These are phyloP conservation scores for Drosophila anomelani DNA, from an alignment of 2,888 invertebrate genomes.

Conservation along the genomic window DNA sequence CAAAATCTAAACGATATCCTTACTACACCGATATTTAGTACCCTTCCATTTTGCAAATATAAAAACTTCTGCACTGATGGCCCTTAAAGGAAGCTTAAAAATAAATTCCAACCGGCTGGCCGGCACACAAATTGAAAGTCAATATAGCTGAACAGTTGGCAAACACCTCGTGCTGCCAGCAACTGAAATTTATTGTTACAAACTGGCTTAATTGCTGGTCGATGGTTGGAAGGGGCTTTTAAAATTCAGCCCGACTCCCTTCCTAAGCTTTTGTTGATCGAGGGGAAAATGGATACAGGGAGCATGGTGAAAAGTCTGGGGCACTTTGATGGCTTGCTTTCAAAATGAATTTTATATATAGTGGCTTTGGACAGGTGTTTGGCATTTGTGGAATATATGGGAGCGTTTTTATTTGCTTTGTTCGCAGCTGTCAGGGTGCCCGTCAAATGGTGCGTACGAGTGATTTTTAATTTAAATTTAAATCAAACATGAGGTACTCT, in stretches of 20 bases:
- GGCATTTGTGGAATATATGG: slow-evolving; percentile 26
- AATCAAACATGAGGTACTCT: slow-evolving; percentile 38
- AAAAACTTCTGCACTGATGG: slow-evolving; percentile 7
- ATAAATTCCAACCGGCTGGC: slow-evolving; percentile 31
- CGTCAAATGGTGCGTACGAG: slow-evolving; percentile 64
- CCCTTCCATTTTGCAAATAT: not conserved
- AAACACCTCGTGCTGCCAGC: slow-evolving; percentile 28
- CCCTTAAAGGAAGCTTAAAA: slow-evolving; percentile 31
- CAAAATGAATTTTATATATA: slow-evolving; percentile 60
- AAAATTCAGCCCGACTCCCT: slow-evolving; percentile 9
- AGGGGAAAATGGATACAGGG: slow-evolving; percentile 1
- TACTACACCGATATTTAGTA: not conserved
- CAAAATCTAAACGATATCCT: not conserved
- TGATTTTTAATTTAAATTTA: slow-evolving; percentile 69
- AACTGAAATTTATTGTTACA: slow-evolving; percentile 61
- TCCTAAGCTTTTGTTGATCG: slow-evolving; percentile 15
- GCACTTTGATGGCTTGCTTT: slow-evolving; percentile 41
- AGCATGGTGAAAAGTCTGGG: slow-evolving; percentile 3
- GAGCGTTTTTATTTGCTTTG: slow-evolving; percentile 19
- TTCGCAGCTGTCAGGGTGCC: slow-evolving; percentile 26
- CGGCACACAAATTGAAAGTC: slow-evolving; percentile 65
- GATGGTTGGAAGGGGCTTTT: slow-evolving; percentile 30
- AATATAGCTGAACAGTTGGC: slow-evolving; percentile 50
- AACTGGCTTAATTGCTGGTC: slow-evolving; percentile 53
- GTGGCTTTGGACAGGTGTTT: slow-evolving; percentile 37